These are phyloP conservation scores for Lasius fuliginosus DNA, from an alignment of 2,888 invertebrate genomes.

Conservation along the genomic window DNA sequence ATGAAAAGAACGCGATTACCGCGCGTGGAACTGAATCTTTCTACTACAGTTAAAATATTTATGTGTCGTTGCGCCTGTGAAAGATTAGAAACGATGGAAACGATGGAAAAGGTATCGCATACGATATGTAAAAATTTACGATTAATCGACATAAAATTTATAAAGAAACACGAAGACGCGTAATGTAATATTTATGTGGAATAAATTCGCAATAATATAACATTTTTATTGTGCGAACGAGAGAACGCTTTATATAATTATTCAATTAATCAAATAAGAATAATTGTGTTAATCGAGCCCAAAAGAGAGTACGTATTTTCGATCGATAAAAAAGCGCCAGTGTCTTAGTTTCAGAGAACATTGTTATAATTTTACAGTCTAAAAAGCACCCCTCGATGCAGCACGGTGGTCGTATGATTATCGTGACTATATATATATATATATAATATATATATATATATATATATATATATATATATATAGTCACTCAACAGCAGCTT, in stretches of 20 bases:
- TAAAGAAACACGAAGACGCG: too few species aligned
- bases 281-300: background rate
- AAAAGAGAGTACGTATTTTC: background rate
- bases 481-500: background rate
- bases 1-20: constrained; percentile 26
- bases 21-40: constrained; percentile 3
- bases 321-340: constrained; percentile 11
- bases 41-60: background rate
- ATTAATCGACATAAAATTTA: background rate
- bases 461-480: constrained; percentile 30
- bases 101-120: background rate
- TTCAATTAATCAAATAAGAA: constrained; percentile 19
- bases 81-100: background rate
- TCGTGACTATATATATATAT: constrained; percentile 10
- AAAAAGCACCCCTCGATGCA: background rate
- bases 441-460: constrained; percentile 34
- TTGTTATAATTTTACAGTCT: constrained; percentile 21
- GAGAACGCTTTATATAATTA: background rate
- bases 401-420: constrained; percentile 13
- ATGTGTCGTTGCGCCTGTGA: background rate
- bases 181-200: background rate
- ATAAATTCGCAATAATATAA: background rate
- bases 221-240: background rate
- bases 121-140: background rate
- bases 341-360: background rate